Percentiles rank a stretch among this genome's conserved stretches.
These are phyloP conservation scores for Calcarius ornatus DNA, from an alignment of 2,113 vertebrate genomes.

Conservation along the genomic window DNA sequence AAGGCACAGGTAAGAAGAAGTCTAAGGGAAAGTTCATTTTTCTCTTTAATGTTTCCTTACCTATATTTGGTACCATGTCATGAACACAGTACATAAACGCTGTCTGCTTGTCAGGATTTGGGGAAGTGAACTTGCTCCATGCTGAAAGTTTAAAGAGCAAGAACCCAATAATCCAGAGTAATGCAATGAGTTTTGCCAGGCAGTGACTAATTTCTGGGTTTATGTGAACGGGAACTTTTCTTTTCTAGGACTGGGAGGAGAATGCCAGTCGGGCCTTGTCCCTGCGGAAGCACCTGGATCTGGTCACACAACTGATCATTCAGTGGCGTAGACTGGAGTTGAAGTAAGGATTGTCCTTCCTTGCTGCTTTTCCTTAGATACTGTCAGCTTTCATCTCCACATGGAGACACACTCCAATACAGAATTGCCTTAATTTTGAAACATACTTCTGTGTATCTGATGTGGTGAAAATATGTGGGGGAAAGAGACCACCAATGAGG, in stretches of 20 bases:
- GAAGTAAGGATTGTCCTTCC: slow-evolving; percentile 73
- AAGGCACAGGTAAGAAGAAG: slow-evolving; percentile 87
- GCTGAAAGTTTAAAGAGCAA: neutral
- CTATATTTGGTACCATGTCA: neutral
- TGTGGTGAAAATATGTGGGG: accelerated
- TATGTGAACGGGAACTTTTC: neutral
- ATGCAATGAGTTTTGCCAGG: neutral
- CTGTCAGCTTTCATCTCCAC: neutral
- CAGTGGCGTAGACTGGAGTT: slow-evolving; percentile 94
- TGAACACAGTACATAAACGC: neutral
- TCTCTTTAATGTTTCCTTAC: neutral
- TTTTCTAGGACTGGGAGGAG: slow-evolving; percentile 91
- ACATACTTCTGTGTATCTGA: neutral
- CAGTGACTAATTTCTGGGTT: neutral
- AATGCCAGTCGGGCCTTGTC: slow-evolving; percentile 88
- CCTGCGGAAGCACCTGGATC: slow-evolving; percentile 85
- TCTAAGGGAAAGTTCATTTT: neutral
- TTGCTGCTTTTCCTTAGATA: neutral
- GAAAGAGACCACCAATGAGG: accelerated
- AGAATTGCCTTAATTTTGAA: neutral
- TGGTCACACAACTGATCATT: slow-evolving; percentile 88
- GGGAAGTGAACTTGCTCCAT: neutral
- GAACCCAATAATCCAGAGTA: neutral
- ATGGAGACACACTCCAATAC: accelerated
- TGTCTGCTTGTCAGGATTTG: neutral